phyloP scores from a whole-genome alignment of 2,113 vertebrate species.

The Polypterus senegalus region DNA sequence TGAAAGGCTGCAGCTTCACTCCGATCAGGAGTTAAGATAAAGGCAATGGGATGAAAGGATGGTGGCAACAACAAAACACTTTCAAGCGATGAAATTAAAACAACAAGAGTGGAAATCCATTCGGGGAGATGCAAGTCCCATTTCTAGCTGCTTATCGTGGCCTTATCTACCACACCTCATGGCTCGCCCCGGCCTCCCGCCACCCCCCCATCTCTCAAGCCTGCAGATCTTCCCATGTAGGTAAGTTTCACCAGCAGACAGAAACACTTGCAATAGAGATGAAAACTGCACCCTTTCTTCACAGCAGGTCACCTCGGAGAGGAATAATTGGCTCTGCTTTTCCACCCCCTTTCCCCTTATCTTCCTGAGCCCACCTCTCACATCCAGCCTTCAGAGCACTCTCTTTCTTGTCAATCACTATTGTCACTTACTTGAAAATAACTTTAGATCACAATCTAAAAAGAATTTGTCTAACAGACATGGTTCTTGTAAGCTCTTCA shows the following conservation, averaged over 20 bases:
- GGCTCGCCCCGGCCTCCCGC: constrained; percentile 30
- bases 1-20: constrained; percentile 69
- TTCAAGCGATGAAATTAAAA: constrained; percentile 75
- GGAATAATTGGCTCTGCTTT: constrained; percentile 25
- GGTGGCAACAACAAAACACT: constrained; percentile 45
- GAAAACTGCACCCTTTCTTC: constrained; percentile 11
- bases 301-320: constrained; percentile 1
- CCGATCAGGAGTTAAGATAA: constrained; percentile 68
- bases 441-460: background rate
- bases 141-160: constrained; percentile 54
- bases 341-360: background rate
- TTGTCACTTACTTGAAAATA: background rate
- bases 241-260: too few relatives aligned
- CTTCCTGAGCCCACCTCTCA: too few relatives aligned
- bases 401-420: too few relatives aligned
- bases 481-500: too few relatives aligned
- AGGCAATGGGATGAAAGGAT: constrained; percentile 54
- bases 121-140: constrained; percentile 50
- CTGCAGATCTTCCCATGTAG: background rate
- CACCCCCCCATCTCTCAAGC: constrained; percentile 18
- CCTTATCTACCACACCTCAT: constrained; percentile 58
- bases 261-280: background rate
- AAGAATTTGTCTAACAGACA: fast-evolving
- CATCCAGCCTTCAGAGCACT: too few relatives aligned
- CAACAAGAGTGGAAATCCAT: constrained; percentile 66